Evolutionary conservation across 2,888 invertebrate species (phyloP), one percentile per base, ranked within the genome.

Genomic region (Mimas tiliae): DNA sequence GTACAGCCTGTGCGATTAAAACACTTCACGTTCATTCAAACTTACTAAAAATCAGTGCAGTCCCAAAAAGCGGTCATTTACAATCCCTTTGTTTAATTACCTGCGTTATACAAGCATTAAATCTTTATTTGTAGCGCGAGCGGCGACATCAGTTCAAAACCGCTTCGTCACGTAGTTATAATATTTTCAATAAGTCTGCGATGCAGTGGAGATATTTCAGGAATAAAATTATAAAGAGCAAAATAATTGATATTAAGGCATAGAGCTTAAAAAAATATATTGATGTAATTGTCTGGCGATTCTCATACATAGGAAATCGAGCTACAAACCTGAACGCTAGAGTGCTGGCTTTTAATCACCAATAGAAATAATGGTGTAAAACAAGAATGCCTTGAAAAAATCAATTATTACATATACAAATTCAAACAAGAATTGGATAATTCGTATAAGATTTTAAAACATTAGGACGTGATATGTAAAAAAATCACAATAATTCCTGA

Each of bases 121-220:
- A 42, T 19, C 58, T 58, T 58, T 38, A 38, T 38, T 55, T 19
- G 19, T 42, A 58, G 58, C 19, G 16, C 34, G 55, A n/a, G 9
- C 34, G 55, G 34, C 55, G 34, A 7, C 55, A 38, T 55, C 38
- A 12, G 16, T 42, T 58, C 7, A 16, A 42, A 58, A 42, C 19
- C 21, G 42, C 58, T 58, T 58, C 42, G 38, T 58, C 9, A 19
- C 42, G 38, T 63, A 48, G 47, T 63, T 48, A 14, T 63, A 62
- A 42, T 62, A 62, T 27, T 62, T 62, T 47, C 47, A 62, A 62
- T 47, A 63, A 63, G 62, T 63, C 62, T 63, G 62, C 27, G 48
- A 63, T 47, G 27, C 42, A 33, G 33, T 48, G 27, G 47, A 48
- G 21, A 45, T 63, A 33, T 47, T 63, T 63, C 48, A 33, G 47